A percentile compares a stretch with the other conserved stretches of the same genome.
phyloP scores from a whole-genome alignment of 2,797 vertebrate genomes.

The Muscicapa striata region DNA sequence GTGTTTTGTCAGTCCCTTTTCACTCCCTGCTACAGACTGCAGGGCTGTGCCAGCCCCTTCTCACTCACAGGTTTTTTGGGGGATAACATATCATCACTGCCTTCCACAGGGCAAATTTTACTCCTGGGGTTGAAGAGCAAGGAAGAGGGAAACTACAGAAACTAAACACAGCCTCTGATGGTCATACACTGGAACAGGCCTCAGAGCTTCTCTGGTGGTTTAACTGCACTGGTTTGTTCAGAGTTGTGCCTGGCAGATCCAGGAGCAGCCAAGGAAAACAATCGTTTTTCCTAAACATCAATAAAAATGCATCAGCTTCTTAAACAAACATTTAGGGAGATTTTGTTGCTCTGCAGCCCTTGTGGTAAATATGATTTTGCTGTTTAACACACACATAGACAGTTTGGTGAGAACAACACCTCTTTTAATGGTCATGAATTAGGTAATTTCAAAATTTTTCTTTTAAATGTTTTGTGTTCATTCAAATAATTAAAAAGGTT shows the following conservation, averaged over 20 bases:
- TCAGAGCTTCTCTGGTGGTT: neutral
- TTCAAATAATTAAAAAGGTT: slow-evolving; percentile 40
- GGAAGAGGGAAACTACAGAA: neutral
- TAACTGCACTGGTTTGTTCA: neutral
- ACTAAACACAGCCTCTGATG: neutral
- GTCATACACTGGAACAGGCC: neutral
- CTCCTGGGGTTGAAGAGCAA: neutral
- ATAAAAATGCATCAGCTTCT: neutral
- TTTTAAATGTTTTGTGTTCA: neutral
- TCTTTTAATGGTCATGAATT: neutral
- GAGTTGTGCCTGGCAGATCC: neutral
- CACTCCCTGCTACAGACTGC: rapidly evolving
- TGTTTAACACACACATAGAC: neutral
- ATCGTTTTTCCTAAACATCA: neutral
- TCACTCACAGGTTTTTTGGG: rapidly evolving
- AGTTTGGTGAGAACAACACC: neutral
- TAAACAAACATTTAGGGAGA: neutral
- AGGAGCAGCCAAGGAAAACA: neutral
- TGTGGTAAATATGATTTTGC: neutral
- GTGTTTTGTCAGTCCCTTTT: neutral
- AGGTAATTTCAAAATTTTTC: neutral
- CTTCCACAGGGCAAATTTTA: neutral
- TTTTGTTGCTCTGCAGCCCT: neutral
- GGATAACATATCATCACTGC: neutral
- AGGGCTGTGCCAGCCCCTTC: neutral